Base-by-base conservation (phyloP, 2,888 invertebrate species). In the Minunthozetes semirufus region DNA sequence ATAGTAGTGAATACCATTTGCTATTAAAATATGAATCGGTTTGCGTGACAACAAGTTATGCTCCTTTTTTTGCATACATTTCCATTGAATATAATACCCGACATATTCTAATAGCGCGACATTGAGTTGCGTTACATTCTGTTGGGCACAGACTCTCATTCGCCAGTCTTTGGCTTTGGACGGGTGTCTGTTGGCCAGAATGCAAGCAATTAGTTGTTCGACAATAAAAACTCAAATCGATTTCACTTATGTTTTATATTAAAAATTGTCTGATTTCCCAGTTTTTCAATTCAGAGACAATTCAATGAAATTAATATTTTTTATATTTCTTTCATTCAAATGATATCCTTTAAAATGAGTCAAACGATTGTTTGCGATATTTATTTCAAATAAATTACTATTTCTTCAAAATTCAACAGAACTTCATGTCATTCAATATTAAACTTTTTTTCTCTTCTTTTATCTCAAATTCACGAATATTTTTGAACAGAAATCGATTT, bases 11-110 rank as follows among this genome's bases (percentile, higher is more conserved):
- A 68, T 68, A 42, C 5, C 38, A 42, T 68, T 68, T 68, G 42
- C 42, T 15, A 68, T 68, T 68, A 68, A 29, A 68, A 68, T 42
- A 19, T 29, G 17, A 48, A 33, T 33, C 8, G 33, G 33, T 17
- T 68, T 68, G 68, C 68, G 68, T 68, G 68, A 68, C 68, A 68
- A 46, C 17, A 61, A 61, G 68, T 68, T 68, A 42, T 38, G 42
- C 22, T 19, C 25, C 25, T 27, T 17, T 19, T 22, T 25, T 19
- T 61, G n/a, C 13, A 42, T 13, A 38, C 38, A 66, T 66, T 68
- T 42, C 13, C 42, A 13, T 1, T 13, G 42, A 42, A 13, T 42
- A 42, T 42, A 13, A 42, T 42, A 42, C 13, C 42, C 42, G 42
- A 13, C 13, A 5, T 38, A 15, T 22, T 63, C 13, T 9, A 25